Evolutionary conservation across 2,113 vertebrate genomes (phyloP).

Genomic region (Peromyscus californicus): DNA sequence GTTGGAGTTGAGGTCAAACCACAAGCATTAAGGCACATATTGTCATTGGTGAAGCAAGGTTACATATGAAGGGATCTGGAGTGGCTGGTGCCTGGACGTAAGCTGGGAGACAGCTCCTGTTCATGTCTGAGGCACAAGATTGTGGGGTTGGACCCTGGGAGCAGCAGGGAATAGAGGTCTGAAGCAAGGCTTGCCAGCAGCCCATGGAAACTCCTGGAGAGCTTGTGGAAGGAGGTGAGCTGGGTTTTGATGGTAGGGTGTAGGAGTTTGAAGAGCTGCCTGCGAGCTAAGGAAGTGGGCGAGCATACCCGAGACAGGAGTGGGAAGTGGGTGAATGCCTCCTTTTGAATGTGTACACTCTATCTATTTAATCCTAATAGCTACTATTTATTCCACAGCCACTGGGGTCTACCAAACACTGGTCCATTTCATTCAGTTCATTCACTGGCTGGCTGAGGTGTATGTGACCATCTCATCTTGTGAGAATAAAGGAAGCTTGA

Average conservation of each 20-base stretch:
- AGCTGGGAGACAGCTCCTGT: background rate
- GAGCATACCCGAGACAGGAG: background rate
- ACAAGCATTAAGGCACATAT: too few species aligned
- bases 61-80: background rate
- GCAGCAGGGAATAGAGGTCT: fast-evolving
- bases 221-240: background rate
- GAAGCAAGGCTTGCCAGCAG: background rate
- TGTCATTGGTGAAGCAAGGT: background rate
- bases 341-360: background rate
- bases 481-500: background rate
- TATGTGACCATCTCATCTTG: background rate
- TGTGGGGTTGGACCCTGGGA: fast-evolving
- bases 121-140: background rate
- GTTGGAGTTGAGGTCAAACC: background rate
- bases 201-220: background rate
- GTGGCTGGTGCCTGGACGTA: background rate
- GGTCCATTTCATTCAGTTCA: background rate
- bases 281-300: background rate
- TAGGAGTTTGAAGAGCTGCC: constrained; percentile 35
- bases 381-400: background rate
- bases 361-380: background rate
- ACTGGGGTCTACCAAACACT: background rate
- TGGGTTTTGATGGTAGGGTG: background rate
- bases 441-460: background rate
- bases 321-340: background rate